Percentiles rank a stretch among this genome's conserved stretches.
phyloP scores from a whole-genome alignment of 2,113 vertebrate genomes.

The Eonycteris spelaea region DNA sequence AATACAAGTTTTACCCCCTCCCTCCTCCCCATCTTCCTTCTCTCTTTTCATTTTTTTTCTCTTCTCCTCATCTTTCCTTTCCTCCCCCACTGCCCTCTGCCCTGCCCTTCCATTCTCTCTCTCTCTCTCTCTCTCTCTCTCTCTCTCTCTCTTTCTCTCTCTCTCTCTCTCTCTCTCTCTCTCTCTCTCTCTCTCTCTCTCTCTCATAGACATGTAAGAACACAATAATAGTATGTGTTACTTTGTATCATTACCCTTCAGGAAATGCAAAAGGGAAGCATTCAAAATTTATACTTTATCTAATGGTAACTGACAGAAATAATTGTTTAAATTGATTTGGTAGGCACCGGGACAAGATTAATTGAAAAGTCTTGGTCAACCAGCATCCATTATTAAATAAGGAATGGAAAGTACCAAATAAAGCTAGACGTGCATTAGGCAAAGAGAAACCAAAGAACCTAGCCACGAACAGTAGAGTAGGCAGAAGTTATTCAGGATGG shows the following conservation, averaged over 20 bases:
- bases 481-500: background rate
- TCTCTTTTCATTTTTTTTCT: no score
- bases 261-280: background rate
- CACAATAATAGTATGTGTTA: background rate
- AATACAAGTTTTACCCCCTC: background rate
- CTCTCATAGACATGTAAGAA: background rate
- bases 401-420: background rate
- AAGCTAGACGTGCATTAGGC: background rate
- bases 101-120: no score
- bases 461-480: background rate
- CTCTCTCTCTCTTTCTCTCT: background rate
- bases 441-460: background rate
- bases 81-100: no score
- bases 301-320: conserved; percentile 52
- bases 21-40: no score
- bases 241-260: background rate
- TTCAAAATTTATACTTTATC: conserved; percentile 59
- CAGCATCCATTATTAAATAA: background rate
- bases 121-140: no score
- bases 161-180: no score
- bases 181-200: background rate
- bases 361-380: background rate
- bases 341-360: background rate
- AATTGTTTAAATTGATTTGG: background rate
- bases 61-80: no score